These are phyloP conservation scores for Crocuta crocuta DNA, from an alignment of 2,113 vertebrate species.

Conservation along the genomic window DNA sequence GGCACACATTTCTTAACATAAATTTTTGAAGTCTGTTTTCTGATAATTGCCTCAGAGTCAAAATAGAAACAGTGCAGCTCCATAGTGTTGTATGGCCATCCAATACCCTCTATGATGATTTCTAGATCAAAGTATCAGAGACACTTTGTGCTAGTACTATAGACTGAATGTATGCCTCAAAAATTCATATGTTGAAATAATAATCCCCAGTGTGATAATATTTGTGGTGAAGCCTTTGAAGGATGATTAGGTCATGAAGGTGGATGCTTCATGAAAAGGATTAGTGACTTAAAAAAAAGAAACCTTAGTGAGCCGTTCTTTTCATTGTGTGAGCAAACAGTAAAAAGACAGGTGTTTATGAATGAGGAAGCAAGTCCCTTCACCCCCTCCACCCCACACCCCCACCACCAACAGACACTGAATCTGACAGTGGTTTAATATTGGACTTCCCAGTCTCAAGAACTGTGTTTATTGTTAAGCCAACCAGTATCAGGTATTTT, in stretches of 20 bases:
- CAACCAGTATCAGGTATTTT: background rate
- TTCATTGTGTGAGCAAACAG: background rate
- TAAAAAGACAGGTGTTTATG: background rate
- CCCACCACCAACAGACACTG: too few relatives aligned
- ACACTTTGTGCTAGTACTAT: background rate
- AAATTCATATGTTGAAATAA: background rate
- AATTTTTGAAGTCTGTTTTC: background rate
- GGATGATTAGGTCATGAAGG: background rate
- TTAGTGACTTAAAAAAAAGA: background rate
- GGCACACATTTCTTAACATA: background rate
- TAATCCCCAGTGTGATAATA: background rate
- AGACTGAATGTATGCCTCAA: background rate
- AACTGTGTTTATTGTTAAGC: background rate
- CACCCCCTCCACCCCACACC: background rate
- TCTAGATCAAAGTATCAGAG: background rate
- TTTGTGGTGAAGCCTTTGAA: background rate
- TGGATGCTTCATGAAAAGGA: background rate
- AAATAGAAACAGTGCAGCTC: background rate
- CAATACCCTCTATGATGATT: background rate
- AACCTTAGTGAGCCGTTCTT: too few relatives aligned
- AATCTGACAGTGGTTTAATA: background rate
- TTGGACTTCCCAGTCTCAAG: background rate
- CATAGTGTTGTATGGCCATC: background rate
- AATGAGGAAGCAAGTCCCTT: background rate
- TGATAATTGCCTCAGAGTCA: background rate